phyloP scores from a whole-genome alignment of 2,888 invertebrate genomes.

The Epinotia bilunana region DNA sequence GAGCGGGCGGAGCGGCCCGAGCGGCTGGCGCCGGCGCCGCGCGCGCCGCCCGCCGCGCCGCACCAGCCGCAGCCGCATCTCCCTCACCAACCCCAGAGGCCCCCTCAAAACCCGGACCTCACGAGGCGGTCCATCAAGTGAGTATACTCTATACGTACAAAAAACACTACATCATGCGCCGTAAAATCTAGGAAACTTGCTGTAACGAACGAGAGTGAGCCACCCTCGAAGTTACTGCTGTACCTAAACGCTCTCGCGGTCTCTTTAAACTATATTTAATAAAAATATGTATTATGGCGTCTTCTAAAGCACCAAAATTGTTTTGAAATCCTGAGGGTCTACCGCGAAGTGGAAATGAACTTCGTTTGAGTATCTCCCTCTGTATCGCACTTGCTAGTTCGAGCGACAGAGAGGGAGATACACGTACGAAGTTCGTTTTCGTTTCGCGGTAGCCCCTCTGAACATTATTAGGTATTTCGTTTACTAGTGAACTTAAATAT shows the following conservation, averaged over 20 bases:
- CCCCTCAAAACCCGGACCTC: slow-evolving; percentile 87
- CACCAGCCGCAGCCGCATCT: slow-evolving; percentile 72
- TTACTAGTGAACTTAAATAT: not conserved
- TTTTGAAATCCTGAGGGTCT: not conserved
- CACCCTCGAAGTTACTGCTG: not conserved
- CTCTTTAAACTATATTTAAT: not conserved
- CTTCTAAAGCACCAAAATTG: not conserved
- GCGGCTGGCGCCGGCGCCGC: slow-evolving; percentile 58
- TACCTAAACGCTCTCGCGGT: not conserved
- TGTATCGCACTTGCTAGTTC: too few relatives aligned
- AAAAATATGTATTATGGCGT: not conserved
- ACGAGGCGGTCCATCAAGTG: slow-evolving; percentile 90
- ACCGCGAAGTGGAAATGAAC: too few relatives aligned
- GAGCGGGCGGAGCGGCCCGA: slow-evolving; percentile 54
- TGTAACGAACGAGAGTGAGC: too few relatives aligned
- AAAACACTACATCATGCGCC: not conserved
- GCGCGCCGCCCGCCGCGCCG: slow-evolving; percentile 68
- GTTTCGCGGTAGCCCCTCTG: too few relatives aligned
- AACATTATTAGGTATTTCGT: not conserved
- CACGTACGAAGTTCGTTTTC: too few relatives aligned
- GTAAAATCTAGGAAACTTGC: not conserved
- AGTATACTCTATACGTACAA: slow-evolving; percentile 55
- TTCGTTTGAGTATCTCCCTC: too few relatives aligned
- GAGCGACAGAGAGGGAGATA: too few relatives aligned
- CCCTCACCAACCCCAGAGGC: slow-evolving; percentile 76